These are phyloP conservation scores for Onychostruthus taczanowskii DNA, from an alignment of 2,113 vertebrate genomes.

Conservation along the genomic window DNA sequence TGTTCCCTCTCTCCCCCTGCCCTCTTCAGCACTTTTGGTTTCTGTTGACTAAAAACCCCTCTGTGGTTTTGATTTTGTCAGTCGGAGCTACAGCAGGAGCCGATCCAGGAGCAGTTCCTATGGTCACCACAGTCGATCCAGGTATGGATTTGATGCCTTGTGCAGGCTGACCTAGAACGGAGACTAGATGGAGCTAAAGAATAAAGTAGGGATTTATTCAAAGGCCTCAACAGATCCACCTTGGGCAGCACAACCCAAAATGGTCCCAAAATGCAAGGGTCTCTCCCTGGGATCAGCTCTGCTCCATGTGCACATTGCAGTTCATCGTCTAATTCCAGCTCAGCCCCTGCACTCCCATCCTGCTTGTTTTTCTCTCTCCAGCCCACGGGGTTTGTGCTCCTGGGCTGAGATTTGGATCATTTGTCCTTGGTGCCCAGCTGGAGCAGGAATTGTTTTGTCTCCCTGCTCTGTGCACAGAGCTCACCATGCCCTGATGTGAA, in stretches of 20 bases:
- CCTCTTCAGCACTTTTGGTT: not conserved
- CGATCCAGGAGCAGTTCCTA: constrained; percentile 88
- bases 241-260: not conserved
- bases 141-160: constrained; percentile 70
- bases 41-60: not conserved
- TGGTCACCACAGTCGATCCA: constrained; percentile 81
- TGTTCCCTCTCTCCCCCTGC: fast-evolving
- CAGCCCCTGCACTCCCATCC: not conserved
- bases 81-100: constrained; percentile 88
- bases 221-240: not conserved
- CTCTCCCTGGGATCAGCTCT: not conserved
- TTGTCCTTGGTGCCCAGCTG: not conserved
- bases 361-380: not conserved
- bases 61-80: constrained; percentile 7
- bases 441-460: not conserved
- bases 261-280: not conserved
- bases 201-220: not conserved
- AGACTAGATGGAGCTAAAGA: not conserved
- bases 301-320: not conserved
- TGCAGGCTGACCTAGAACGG: not conserved
- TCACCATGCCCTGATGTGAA: not conserved
- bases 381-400: not conserved
- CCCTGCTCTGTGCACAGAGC: not conserved
- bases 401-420: not conserved
- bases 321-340: not conserved